These are phyloP conservation scores for Apodemus speciosus DNA, from an alignment of 2,113 vertebrate genomes.

Conservation along the genomic window DNA sequence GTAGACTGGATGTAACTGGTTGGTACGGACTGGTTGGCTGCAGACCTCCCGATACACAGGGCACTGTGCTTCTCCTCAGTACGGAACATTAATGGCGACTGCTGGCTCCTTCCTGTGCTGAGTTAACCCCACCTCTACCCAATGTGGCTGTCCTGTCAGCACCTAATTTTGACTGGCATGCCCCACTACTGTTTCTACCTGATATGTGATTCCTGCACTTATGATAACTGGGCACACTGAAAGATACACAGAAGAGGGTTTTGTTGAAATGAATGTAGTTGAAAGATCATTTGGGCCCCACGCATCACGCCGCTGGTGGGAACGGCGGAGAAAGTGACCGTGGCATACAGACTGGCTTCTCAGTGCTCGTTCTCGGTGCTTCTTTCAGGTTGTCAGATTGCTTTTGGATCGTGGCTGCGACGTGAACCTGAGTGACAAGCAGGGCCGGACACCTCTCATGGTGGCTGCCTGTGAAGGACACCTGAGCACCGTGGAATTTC, in stretches of 20 bases:
- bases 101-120: rapidly evolving
- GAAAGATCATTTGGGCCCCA: neutral
- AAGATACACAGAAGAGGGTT: neutral
- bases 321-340: neutral
- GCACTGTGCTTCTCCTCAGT: neutral
- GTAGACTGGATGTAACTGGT: neutral
- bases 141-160: neutral
- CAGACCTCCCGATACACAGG: neutral
- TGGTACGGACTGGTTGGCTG: too few species aligned
- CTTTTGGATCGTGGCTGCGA: slow-evolving; percentile 92
- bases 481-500: slow-evolving; percentile 94
- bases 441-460: slow-evolving; percentile 97
- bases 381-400: slow-evolving; percentile 91
- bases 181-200: neutral
- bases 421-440: slow-evolving; percentile 95
- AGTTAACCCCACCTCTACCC: rapidly evolving
- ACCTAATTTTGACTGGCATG: neutral
- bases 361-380: neutral
- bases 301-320: rapidly evolving
- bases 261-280: neutral
- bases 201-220: neutral
- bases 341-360: neutral
- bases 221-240: neutral
- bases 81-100: neutral
- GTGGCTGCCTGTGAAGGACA: slow-evolving; percentile 97